These are phyloP conservation scores for Hemistola chrysoprasaria DNA, from an alignment of 2,888 invertebrate genomes.

Conservation along the genomic window DNA sequence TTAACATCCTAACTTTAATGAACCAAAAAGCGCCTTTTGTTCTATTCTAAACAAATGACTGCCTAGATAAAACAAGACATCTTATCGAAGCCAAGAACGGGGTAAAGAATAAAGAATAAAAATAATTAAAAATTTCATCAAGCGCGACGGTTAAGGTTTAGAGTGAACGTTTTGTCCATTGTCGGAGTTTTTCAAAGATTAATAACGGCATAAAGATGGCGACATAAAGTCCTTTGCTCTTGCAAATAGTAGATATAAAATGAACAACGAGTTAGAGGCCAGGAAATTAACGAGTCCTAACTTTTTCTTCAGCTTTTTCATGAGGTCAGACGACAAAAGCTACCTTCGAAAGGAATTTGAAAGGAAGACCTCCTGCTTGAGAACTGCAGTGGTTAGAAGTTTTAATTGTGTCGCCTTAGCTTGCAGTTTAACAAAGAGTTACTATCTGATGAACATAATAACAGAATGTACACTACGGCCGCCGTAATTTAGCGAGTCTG, in stretches of 20 bases:
- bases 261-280: slow-evolving; percentile 52
- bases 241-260: slow-evolving; percentile 49
- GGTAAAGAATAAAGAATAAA: slow-evolving; percentile 35
- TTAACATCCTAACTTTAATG: slow-evolving; percentile 17
- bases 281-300: slow-evolving; percentile 29
- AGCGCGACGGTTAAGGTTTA: slow-evolving; percentile 49
- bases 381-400: too few relatives aligned
- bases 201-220: slow-evolving; percentile 71
- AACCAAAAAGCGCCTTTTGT: slow-evolving; percentile 23
- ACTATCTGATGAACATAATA: too few relatives aligned
- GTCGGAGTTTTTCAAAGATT: slow-evolving; percentile 68
- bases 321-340: slow-evolving; percentile 8
- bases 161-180: slow-evolving; percentile 55
- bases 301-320: slow-evolving; percentile 14
- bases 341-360: slow-evolving; percentile 3
- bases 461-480: too few relatives aligned
- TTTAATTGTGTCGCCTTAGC: too few relatives aligned
- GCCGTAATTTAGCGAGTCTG: too few relatives aligned
- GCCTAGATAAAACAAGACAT: slow-evolving; percentile 31
- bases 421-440: too few relatives aligned
- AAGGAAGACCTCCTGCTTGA: too few relatives aligned
- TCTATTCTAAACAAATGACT: slow-evolving; percentile 29
- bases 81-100: slow-evolving; percentile 27
- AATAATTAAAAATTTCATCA: slow-evolving; percentile 60
- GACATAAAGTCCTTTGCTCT: slow-evolving; percentile 65